Evolutionary conservation across 2,888 invertebrate species (phyloP).

Genomic region (Cynaeus angustus): DNA sequence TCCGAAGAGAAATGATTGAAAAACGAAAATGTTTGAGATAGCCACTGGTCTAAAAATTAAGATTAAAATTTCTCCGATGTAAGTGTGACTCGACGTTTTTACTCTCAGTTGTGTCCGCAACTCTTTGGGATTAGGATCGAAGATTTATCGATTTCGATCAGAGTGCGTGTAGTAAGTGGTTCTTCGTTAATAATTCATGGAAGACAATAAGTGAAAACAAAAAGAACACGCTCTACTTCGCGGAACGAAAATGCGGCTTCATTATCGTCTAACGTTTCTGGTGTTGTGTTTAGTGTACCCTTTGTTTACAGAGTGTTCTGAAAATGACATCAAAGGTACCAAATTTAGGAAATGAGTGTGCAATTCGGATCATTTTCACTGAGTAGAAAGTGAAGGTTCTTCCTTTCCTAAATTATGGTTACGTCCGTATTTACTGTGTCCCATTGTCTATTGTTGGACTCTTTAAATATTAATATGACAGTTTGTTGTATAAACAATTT

Average conservation of each 20-base stretch:
- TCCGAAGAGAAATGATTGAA: conserved; percentile 52
- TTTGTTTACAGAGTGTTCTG: conserved; percentile 63
- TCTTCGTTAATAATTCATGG: conserved; percentile 46
- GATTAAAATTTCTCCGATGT: conserved; percentile 67
- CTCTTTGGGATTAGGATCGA: conserved; percentile 47
- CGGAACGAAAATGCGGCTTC: conserved; percentile 65
- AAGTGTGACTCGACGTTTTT: conserved; percentile 64
- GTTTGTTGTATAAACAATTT: not conserved
- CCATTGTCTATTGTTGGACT: conserved; percentile 27
- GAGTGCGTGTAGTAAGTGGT: conserved; percentile 26
- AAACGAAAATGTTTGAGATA: conserved; percentile 58
- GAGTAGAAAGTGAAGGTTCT: conserved; percentile 33
- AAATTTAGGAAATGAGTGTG: conserved; percentile 3
- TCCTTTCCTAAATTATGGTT: conserved; percentile 14
- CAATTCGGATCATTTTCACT: conserved; percentile 20
- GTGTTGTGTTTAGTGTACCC: conserved; percentile 63
- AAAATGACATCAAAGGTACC: conserved; percentile 69
- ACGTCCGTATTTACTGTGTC: conserved; percentile 5
- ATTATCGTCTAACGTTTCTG: conserved; percentile 65
- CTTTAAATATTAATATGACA: conserved; percentile 18
- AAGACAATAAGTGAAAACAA: conserved; percentile 60
- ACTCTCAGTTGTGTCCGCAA: conserved; percentile 63
- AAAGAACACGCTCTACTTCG: conserved; percentile 65
- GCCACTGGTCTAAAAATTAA: conserved; percentile 66
- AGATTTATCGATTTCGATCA: conserved; percentile 35